phyloP scores from a whole-genome alignment of 2,113 vertebrate genomes.

The Bothrops jararaca region DNA sequence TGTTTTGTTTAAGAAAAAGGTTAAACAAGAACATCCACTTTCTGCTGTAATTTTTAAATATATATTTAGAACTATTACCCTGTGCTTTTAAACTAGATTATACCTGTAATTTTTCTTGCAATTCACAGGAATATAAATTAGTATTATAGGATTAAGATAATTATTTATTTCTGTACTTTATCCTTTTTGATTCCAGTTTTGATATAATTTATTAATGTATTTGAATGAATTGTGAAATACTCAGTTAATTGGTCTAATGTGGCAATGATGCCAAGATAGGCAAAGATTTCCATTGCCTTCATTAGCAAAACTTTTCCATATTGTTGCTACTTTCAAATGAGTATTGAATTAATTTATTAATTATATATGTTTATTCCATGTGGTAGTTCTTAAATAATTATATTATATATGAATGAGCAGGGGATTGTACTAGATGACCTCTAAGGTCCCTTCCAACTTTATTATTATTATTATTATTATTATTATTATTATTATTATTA shows the following conservation, averaged over 20 bases:
- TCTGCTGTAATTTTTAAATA: background rate
- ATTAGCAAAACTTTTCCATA: background rate
- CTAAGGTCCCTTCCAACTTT: too few relatives aligned
- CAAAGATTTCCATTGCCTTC: background rate
- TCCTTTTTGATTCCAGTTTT: background rate
- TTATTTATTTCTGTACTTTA: background rate
- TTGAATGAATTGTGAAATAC: background rate
- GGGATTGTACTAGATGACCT: too few relatives aligned
- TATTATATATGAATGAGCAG: background rate
- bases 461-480: too few relatives aligned
- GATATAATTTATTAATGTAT: background rate
- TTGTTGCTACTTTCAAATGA: background rate
- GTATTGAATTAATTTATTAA: background rate
- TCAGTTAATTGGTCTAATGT: background rate
- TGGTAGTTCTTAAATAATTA: background rate
- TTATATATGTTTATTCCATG: background rate
- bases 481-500: too few relatives aligned
- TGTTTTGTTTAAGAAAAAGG: background rate
- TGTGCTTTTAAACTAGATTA: background rate
- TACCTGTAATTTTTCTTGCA: background rate
- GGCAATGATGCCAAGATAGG: background rate
- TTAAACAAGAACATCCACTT: background rate
- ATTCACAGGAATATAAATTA: background rate
- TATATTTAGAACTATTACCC: background rate
- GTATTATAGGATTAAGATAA: background rate